Conservation (phyloP, 2,888 invertebrate genomes). For the Diloba caeruleocephala region DNA sequence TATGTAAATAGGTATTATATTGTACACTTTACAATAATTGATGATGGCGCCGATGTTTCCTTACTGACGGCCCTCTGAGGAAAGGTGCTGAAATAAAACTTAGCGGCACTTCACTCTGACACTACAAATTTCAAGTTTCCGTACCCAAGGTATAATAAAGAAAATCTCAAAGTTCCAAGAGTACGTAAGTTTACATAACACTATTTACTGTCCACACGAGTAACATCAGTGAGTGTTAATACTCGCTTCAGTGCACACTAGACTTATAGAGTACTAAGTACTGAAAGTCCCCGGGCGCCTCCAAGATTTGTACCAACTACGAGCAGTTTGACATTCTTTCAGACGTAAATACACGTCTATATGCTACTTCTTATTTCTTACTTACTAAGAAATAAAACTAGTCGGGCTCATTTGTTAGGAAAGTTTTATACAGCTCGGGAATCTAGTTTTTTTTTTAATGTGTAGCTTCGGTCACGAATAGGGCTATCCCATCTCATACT, state of each 20-base stretch:
- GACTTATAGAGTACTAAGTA: conserved; percentile 43
- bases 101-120: no score
- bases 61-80: no score
- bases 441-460: no score
- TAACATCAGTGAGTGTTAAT: conserved; percentile 36
- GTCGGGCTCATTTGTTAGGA: no score
- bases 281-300: conserved; percentile 51
- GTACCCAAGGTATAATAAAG: conserved; percentile 10
- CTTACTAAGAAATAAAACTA: background rate
- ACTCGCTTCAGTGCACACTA: conserved; percentile 40
- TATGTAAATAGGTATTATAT: no score
- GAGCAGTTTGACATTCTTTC: conserved; percentile 55
- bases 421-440: no score
- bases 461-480: no score
- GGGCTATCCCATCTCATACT: no score
- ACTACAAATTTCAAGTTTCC: no score
- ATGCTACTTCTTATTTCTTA: conserved; percentile 11
- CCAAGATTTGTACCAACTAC: conserved; percentile 40
- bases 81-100: no score
- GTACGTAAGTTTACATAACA: conserved; percentile 36
- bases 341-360: conserved; percentile 30
- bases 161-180: conserved; percentile 14
- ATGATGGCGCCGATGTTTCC: no score
- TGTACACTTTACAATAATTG: no score
- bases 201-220: conserved; percentile 31